These are phyloP conservation scores for Pristiophorus japonicus DNA, from an alignment of 2,113 vertebrate species.

Conservation along the genomic window DNA sequence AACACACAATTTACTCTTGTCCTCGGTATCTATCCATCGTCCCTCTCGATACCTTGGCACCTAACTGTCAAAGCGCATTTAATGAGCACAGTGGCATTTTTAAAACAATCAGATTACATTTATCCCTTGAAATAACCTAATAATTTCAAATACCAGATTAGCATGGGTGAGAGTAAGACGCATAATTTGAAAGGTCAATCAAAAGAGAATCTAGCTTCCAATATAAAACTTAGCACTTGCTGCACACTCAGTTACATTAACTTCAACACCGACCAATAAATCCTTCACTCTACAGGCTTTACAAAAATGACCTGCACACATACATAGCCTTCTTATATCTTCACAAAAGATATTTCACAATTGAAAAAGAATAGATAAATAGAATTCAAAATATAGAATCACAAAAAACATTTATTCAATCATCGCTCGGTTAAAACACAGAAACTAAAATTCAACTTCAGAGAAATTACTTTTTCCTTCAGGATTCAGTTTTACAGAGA, in stretches of 20 bases:
- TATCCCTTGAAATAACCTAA: slow-evolving; percentile 68
- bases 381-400: neutral
- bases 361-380: neutral
- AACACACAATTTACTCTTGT: neutral
- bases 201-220: slow-evolving; percentile 44
- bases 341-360: neutral
- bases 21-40: neutral
- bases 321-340: neutral
- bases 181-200: slow-evolving; percentile 49
- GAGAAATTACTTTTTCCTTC: neutral
- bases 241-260: neutral
- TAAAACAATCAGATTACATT: slow-evolving; percentile 70
- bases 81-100: slow-evolving; percentile 60
- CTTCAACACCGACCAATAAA: neutral
- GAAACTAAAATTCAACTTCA: neutral
- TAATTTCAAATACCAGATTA: slow-evolving; percentile 67
- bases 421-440: neutral
- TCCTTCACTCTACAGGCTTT: neutral
- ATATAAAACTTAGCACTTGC: neutral
- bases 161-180: slow-evolving; percentile 50
- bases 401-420: neutral
- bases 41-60: neutral
- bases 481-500: neutral
- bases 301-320: neutral
- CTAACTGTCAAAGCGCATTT: slow-evolving; percentile 37